phyloP scores from a whole-genome alignment of 1,140 invertebrate genomes.

The Papilio aristodemus region DNA sequence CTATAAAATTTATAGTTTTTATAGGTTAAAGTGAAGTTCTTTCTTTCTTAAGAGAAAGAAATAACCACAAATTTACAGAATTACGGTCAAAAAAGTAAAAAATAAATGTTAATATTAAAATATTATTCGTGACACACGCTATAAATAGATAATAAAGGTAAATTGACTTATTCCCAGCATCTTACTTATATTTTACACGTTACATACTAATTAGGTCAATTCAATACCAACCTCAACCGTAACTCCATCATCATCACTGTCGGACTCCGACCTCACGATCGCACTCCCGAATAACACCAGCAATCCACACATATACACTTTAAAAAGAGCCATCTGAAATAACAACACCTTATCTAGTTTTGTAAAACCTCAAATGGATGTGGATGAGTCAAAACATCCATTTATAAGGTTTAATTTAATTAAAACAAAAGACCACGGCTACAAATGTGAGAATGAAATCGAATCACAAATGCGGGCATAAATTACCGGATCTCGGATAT shows the following conservation, averaged over 20 bases:
- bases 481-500: conserved; percentile 61
- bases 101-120: no score
- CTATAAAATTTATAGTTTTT: no score
- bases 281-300: conserved; percentile 50
- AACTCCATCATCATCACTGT: conserved; percentile 58
- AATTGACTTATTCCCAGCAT: no score
- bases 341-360: conserved; percentile 37
- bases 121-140: no score
- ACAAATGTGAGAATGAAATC: conserved; percentile 20
- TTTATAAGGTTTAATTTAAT: conserved; percentile 53
- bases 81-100: no score
- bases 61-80: no score
- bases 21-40: no score
- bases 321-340: conserved; percentile 71
- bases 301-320: conserved; percentile 53
- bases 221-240: conserved; percentile 67
- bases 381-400: conserved; percentile 5
- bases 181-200: background rate
- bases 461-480: conserved; percentile 28
- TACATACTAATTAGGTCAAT: conserved; percentile 26
- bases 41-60: no score
- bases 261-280: conserved; percentile 47
- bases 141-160: no score
- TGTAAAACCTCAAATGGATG: background rate
- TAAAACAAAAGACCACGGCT: conserved; percentile 41